Percentiles rank a stretch among this genome's conserved stretches.
These are phyloP conservation scores for Drepanosiphum platanoidis DNA, from an alignment of 2,888 invertebrate species.

Conservation along the genomic window DNA sequence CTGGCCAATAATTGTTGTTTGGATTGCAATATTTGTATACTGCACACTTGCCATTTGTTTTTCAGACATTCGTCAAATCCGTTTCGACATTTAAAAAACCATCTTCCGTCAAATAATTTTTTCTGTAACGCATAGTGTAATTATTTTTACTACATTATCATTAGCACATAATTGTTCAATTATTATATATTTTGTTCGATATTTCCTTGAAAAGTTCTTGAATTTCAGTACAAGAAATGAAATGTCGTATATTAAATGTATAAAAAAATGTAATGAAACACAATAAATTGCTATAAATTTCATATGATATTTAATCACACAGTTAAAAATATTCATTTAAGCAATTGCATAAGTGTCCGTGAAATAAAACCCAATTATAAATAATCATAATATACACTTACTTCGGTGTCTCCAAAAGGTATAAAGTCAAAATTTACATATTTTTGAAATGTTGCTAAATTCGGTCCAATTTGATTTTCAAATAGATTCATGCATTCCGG, in stretches of 20 bases:
- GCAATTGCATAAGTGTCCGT: background rate
- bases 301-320: background rate
- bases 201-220: background rate
- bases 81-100: slow-evolving; percentile 53
- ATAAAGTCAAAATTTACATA: slow-evolving; percentile 57
- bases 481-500: slow-evolving; percentile 26
- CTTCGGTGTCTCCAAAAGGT: slow-evolving; percentile 58
- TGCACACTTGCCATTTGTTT: slow-evolving; percentile 62
- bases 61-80: slow-evolving; percentile 52
- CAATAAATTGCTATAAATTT: background rate
- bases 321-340: background rate
- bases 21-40: slow-evolving; percentile 48
- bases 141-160: background rate
- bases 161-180: no score
- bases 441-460: slow-evolving; percentile 46
- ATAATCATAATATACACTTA: slow-evolving; percentile 14
- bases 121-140: slow-evolving; percentile 17
- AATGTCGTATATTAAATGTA: background rate
- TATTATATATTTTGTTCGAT: no score
- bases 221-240: background rate
- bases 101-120: slow-evolving; percentile 31
- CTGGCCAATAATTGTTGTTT: slow-evolving; percentile 48
- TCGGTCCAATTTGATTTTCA: slow-evolving; percentile 52
- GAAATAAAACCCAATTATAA: no score
- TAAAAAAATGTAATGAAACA: no score